phyloP scores from a whole-genome alignment of 2,888 invertebrate species.

The Harpagoxenus sublaevis region DNA sequence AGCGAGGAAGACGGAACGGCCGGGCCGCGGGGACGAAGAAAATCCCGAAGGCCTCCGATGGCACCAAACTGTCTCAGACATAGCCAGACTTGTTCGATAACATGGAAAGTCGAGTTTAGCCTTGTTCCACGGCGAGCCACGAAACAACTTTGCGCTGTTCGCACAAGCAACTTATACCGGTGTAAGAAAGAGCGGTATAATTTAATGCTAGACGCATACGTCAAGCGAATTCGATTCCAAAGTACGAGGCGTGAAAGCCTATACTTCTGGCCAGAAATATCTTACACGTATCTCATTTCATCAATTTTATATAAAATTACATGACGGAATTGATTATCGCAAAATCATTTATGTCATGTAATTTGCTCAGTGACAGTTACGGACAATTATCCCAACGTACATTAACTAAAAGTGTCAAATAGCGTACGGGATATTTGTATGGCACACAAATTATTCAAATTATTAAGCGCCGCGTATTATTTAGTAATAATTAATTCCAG shows the following conservation, averaged over 20 bases:
- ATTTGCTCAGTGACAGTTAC: slow-evolving; percentile 24
- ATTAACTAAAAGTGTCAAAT: slow-evolving; percentile 54
- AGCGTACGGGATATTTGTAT: slow-evolving; percentile 43
- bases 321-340: neutral
- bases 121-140: slow-evolving; percentile 21
- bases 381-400: slow-evolving; percentile 30
- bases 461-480: slow-evolving; percentile 50
- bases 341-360: neutral
- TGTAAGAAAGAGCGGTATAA: neutral
- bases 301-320: neutral
- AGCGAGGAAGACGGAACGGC: neutral
- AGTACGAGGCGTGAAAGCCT: neutral
- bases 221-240: neutral
- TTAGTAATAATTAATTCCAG: slow-evolving; percentile 48
- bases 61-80: slow-evolving; percentile 48
- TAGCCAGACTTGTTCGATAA: slow-evolving; percentile 65
- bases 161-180: neutral
- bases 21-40: neutral
- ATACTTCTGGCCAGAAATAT: neutral
- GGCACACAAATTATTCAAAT: slow-evolving; percentile 51
- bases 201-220: neutral
- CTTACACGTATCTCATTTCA: neutral
- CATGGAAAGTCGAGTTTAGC: slow-evolving; percentile 61
- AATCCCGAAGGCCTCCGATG: slow-evolving; percentile 51
- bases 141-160: neutral